These are phyloP conservation scores for Anthopleura sola DNA, from an alignment of 64 coral and sea anemone genomes.

Conservation along the genomic window DNA sequence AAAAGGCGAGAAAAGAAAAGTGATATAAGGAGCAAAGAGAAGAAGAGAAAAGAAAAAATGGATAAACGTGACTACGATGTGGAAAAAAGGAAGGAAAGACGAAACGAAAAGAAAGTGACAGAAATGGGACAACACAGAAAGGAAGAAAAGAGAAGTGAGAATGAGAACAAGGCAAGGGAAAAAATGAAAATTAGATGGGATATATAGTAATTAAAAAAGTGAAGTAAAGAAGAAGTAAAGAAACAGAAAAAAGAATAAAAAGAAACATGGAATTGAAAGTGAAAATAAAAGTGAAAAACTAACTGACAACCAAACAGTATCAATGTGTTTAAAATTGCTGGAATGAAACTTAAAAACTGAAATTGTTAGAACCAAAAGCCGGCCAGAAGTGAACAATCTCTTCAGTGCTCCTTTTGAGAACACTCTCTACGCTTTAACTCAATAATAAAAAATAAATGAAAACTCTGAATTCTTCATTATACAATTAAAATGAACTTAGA, in stretches of 20 bases:
- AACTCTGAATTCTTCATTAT: background rate
- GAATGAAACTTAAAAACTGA: background rate
- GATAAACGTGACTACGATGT: no score
- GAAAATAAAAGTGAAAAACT: background rate
- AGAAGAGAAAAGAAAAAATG: background rate
- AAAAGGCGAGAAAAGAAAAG: background rate
- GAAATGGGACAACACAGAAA: background rate
- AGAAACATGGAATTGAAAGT: background rate
- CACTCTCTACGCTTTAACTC: background rate
- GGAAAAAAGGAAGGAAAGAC: background rate
- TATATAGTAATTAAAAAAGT: no score
- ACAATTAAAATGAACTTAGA: slow-evolving; percentile 2
- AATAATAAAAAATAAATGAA: background rate
- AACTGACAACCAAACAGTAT: background rate
- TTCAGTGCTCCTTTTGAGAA: background rate
- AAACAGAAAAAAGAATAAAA: background rate
- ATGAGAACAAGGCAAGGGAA: background rate
- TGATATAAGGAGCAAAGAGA: background rate
- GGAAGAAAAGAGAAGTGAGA: background rate
- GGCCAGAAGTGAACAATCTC: background rate
- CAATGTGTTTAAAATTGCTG: background rate
- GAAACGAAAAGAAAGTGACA: background rate
- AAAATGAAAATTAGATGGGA: background rate
- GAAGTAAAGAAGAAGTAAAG: background rate
- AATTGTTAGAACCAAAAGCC: background rate